phyloP scores from a whole-genome alignment of 2,888 invertebrate species.

The Empis livida region DNA sequence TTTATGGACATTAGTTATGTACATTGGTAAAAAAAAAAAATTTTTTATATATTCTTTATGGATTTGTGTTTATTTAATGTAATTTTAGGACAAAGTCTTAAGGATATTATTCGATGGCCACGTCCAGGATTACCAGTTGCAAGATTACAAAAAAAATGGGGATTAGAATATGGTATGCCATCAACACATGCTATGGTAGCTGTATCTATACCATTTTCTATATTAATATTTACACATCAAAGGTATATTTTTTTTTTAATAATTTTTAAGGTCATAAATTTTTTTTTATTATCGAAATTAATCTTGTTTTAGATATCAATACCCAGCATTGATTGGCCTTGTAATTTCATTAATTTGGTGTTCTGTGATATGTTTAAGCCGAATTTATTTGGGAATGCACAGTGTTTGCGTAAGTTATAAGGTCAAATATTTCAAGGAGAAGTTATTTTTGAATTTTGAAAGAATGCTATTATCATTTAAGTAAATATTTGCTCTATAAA shows the following conservation, averaged over 20 bases:
- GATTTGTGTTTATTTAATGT: neutral
- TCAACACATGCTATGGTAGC: slow-evolving; percentile 91
- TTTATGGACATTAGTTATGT: slow-evolving; percentile 75
- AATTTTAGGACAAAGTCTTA: slow-evolving; percentile 64
- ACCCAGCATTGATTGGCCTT: slow-evolving; percentile 46
- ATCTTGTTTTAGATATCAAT: slow-evolving; percentile 49
- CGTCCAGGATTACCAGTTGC: slow-evolving; percentile 75
- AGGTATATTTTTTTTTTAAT: no score
- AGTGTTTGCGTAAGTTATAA: slow-evolving; percentile 60
- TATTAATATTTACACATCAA: slow-evolving; percentile 65
- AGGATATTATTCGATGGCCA: slow-evolving; percentile 79
- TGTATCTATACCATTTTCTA: slow-evolving; percentile 74
- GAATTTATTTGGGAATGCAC: slow-evolving; percentile 89
- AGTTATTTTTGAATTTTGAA: no score
- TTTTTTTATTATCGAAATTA: no score
- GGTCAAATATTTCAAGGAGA: neutral
- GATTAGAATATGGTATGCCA: slow-evolving; percentile 88
- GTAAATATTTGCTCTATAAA: no score
- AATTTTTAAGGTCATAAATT: no score
- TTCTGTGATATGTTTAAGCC: slow-evolving; percentile 64
- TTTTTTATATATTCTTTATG: no score
- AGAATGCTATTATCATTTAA: no score
- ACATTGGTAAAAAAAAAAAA: slow-evolving; percentile 51
- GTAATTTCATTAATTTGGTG: slow-evolving; percentile 55
- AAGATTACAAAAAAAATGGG: slow-evolving; percentile 76